These are phyloP conservation scores for Melieria picta DNA, from an alignment of 2,888 invertebrate species.

Conservation along the genomic window DNA sequence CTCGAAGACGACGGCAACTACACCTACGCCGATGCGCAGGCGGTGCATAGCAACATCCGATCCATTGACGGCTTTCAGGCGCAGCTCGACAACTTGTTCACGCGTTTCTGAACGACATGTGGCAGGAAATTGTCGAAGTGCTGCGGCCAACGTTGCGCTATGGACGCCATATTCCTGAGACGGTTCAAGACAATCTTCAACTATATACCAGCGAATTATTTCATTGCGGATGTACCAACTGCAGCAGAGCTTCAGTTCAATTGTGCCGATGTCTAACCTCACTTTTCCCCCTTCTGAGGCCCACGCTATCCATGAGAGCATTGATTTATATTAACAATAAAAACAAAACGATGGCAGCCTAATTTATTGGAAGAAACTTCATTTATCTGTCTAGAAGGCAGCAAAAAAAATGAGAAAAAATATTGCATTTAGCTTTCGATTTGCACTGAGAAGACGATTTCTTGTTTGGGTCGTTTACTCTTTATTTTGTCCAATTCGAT, in stretches of 20 bases:
- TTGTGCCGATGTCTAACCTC: too few species aligned
- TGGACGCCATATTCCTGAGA: constrained; percentile 7
- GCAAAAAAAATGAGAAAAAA: too few species aligned
- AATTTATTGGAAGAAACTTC: too few species aligned
- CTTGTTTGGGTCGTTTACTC: too few species aligned
- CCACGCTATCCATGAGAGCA: too few species aligned
- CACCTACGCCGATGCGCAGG: constrained; percentile 72
- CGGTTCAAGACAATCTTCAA: constrained; percentile 27
- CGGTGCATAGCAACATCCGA: constrained; percentile 70
- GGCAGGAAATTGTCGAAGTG: constrained; percentile 75
- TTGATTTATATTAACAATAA: too few species aligned
- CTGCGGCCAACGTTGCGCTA: constrained; percentile 69
- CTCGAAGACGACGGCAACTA: constrained; percentile 70
- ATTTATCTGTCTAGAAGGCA: too few species aligned
- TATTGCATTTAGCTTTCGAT: too few species aligned
- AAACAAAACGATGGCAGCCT: too few species aligned
- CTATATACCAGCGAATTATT: constrained; percentile 23
- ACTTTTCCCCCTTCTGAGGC: too few species aligned
- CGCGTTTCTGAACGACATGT: constrained; percentile 75
- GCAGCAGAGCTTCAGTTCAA: not conserved
- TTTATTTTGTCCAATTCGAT: too few species aligned
- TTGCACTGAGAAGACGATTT: too few species aligned
- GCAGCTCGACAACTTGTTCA: constrained; percentile 75
- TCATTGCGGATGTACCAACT: constrained; percentile 16
- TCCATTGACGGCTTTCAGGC: constrained; percentile 73